Conservation (phyloP, 2,797 vertebrate species). For the Potorous gilbertii region DNA sequence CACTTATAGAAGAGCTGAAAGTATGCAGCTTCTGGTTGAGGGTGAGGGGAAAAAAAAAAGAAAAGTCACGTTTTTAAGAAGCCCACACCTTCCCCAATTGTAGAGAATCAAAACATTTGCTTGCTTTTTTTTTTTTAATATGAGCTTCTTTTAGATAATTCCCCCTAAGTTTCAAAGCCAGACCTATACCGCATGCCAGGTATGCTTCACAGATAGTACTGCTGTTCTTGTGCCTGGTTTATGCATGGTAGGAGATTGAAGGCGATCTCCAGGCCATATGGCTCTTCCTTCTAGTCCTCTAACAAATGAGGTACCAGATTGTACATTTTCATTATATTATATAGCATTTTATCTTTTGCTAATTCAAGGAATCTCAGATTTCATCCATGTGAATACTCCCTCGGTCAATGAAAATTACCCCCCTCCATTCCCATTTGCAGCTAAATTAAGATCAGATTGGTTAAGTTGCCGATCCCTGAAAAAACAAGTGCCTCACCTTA, state of each 20-base stretch:
- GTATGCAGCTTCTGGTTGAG: not conserved
- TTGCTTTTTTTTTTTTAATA: not conserved
- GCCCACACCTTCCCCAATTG: not conserved
- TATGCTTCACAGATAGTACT: not conserved
- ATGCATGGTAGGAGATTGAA: not conserved
- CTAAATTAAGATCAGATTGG: not conserved
- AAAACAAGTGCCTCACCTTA: not conserved
- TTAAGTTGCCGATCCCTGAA: not conserved
- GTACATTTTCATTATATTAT: not conserved
- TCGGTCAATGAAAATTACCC: not conserved
- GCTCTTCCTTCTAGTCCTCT: not conserved
- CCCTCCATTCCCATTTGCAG: not conserved
- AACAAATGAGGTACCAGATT: not conserved
- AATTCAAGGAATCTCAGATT: not conserved
- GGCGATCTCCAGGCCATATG: not conserved
- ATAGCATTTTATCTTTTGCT: not conserved
- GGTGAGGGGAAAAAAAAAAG: not conserved
- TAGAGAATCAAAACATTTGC: not conserved
- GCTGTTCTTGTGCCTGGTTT: not conserved
- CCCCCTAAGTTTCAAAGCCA: not conserved
- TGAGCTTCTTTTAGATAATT: not conserved
- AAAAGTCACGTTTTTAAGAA: not conserved
- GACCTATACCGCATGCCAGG: not conserved
- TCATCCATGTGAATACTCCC: not conserved
- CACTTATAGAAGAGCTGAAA: not conserved